Percentiles rank a stretch among this genome's conserved stretches.
phyloP scores from a whole-genome alignment of 1,140 invertebrate species.

The Camponotus pennsylvanicus region DNA sequence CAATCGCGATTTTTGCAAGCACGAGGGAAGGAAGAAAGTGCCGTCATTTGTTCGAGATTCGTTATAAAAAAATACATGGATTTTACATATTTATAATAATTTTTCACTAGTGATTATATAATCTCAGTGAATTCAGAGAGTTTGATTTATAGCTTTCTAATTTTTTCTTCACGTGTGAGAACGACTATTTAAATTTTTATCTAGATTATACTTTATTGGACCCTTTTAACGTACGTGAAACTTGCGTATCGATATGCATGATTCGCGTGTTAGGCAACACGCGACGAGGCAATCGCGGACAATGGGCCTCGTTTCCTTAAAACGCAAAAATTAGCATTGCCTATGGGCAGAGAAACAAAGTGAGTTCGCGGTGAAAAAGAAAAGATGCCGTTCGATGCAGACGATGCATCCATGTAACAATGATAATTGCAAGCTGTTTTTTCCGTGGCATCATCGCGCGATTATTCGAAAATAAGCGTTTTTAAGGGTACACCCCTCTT shows the following conservation, averaged over 20 bases:
- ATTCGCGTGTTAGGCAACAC: constrained; percentile 29
- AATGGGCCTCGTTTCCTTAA: constrained; percentile 47
- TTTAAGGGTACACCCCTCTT: constrained; percentile 14
- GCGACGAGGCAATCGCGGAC: constrained; percentile 19
- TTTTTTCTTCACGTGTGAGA: neutral
- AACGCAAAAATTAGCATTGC: constrained; percentile 49
- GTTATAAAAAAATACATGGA: neutral
- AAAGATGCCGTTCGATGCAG: neutral
- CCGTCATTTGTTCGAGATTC: neutral
- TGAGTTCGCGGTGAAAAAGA: neutral
- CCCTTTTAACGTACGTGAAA: constrained; percentile 12
- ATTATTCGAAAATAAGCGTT: constrained; percentile 30
- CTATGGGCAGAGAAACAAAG: constrained; percentile 17
- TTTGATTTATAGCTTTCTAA: neutral
- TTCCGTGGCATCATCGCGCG: constrained; percentile 32
- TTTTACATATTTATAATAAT: neutral
- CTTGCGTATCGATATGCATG: constrained; percentile 13
- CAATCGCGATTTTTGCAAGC: neutral
- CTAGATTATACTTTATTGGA: neutral
- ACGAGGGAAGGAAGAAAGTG: neutral
- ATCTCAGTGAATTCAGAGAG: neutral
- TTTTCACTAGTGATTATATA: neutral
- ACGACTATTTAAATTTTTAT: constrained; percentile 22
- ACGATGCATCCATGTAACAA: constrained; percentile 21
- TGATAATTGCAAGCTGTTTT: constrained; percentile 26